A percentile compares a stretch with the other conserved stretches of the same genome.
Conservation (phyloP, 2,888 invertebrate species). For the Muschampia staudingeri region DNA sequence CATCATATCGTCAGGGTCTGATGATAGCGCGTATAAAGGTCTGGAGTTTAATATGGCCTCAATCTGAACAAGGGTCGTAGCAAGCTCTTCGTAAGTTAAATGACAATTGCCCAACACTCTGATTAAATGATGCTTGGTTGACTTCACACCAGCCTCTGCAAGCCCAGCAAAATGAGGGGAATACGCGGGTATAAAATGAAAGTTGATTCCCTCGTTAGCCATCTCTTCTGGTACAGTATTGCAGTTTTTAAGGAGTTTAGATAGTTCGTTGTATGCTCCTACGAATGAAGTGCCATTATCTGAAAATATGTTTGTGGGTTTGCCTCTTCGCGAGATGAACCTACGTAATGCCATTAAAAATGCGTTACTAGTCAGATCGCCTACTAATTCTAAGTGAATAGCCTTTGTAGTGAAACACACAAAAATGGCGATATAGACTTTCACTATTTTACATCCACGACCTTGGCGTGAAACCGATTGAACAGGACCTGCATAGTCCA, state of each 20-base stretch:
- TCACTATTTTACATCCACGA: no score
- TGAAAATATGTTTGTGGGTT: background rate
- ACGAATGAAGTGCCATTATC: slow-evolving; percentile 10
- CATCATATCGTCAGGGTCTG: background rate
- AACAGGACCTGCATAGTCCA: no score
- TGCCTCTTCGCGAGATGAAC: background rate
- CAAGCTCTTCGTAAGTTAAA: slow-evolving; percentile 5
- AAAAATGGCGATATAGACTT: background rate
- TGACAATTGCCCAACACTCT: background rate
- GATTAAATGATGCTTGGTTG: background rate
- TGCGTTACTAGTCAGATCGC: background rate
- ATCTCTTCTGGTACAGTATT: background rate
- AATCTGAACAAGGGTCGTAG: background rate
- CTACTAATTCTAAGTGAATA: slow-evolving; percentile 6
- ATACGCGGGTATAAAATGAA: background rate
- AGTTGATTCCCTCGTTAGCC: background rate
- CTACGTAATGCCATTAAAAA: background rate
- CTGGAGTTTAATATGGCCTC: background rate
- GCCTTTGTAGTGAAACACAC: slow-evolving; percentile 6
- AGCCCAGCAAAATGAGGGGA: background rate
- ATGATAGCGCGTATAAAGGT: background rate
- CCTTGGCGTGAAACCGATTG: no score
- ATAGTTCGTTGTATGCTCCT: background rate
- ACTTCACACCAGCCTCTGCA: background rate
- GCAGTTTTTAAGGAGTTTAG: background rate